Base-by-base conservation (phyloP, 30 jellyfish, hydroid and myxozoan genomes). In the Turritopsis rubra region DNA sequence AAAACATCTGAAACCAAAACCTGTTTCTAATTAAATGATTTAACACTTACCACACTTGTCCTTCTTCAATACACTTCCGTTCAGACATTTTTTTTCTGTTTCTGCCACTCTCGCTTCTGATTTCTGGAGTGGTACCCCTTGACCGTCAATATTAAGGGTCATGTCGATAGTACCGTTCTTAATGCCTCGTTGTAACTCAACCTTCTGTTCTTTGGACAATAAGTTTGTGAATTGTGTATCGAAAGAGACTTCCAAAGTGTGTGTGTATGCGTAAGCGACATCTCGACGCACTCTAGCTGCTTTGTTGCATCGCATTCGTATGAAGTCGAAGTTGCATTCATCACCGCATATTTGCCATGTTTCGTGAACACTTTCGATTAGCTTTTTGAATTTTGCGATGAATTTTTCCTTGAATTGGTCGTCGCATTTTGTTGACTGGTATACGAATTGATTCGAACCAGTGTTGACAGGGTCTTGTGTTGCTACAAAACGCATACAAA, bases 271-370 rank as follows among this genome's bases (percentile, higher is more conserved):
- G 21, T 83, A 91, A 9, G 83, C 89, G 20, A 81, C 71, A 26
- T 65, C 92, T 65, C 97, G 79, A n/a, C 97, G 92, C 78, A 66
- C 41, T 28, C 97, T 74, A 60, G 90, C 28, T 16, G 86, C 87
- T 25, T 79, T 79, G 81, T 79, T 84, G 28, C 97, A 91, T 54
- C 65, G 84, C 79, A 92, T 77, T 21, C 96, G 66, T 26, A 81
- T 77, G 74, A 28, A 29, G 41, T 54, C 81, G 76, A 93, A 93
- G 85, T 93, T 89, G 54, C 99, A 93, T 28, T 80, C 65, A 8
- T 54, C 88, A 8, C 96, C 99, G 72, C 99, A 93, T 30, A 93
- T 85, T 25, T 83, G 78, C 94, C 89, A 92, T 28, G 29, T 54
- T 24, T 25, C 27, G 52, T 93, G 94, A 18, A 88, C 52, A 13